A percentile compares a stretch with the other conserved stretches of the same genome.
These are phyloP conservation scores for Salvelinus fontinalis DNA, from an alignment of 2,113 vertebrate species.

Conservation along the genomic window DNA sequence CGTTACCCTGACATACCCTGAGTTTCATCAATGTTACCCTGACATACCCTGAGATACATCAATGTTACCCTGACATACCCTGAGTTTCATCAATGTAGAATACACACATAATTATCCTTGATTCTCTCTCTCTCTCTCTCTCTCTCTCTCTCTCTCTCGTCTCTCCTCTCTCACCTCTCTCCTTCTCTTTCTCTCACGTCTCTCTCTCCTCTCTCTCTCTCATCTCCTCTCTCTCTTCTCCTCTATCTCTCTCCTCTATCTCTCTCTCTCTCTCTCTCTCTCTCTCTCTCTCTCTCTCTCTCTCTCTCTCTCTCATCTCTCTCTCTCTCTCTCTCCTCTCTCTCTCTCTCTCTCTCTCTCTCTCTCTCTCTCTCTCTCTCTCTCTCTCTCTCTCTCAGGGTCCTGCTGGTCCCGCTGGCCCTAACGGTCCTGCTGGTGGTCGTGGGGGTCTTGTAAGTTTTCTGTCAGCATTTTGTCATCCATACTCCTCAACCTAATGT, in stretches of 20 bases:
- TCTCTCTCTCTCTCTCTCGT: background rate
- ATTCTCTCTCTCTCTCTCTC: background rate
- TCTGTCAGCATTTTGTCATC: background rate
- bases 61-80: too few relatives aligned
- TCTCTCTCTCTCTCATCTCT: background rate
- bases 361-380: background rate
- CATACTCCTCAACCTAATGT: background rate
- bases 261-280: too few relatives aligned
- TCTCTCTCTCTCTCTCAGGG: constrained; percentile 72
- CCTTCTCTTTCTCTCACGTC: too few relatives aligned
- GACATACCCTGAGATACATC: too few relatives aligned
- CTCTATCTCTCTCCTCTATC: too few relatives aligned
- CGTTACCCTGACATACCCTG: too few relatives aligned
- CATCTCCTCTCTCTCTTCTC: too few relatives aligned
- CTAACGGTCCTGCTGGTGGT: constrained; percentile 83
- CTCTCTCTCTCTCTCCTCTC: background rate
- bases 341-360: background rate
- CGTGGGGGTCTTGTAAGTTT: constrained; percentile 86
- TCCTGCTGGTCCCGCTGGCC: constrained; percentile 84
- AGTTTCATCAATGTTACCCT: too few relatives aligned
- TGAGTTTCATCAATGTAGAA: too few relatives aligned
- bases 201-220: too few relatives aligned
- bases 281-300: too few relatives aligned
- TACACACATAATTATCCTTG: background rate
- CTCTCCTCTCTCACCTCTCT: constrained; percentile 11